phyloP scores from a whole-genome alignment of 2,113 vertebrate genomes.

The Callionymus lyra region DNA sequence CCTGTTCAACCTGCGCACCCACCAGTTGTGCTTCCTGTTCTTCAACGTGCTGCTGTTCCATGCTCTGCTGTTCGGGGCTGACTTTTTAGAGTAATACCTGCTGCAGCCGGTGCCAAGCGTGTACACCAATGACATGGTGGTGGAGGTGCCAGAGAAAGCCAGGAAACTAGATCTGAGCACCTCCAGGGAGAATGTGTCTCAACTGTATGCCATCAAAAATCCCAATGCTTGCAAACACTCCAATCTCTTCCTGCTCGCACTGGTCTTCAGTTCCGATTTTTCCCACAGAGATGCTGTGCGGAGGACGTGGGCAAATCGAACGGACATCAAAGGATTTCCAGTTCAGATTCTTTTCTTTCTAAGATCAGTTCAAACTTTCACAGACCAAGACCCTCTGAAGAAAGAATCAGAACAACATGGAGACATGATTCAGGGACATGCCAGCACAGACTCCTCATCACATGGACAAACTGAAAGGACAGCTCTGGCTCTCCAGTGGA shows the following conservation, averaged over 20 bases:
- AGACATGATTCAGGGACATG: slow-evolving; percentile 75
- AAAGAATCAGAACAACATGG: slow-evolving; percentile 63
- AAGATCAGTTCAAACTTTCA: slow-evolving; percentile 56
- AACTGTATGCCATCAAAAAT: slow-evolving; percentile 50
- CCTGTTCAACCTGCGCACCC: slow-evolving; percentile 76
- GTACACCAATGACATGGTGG: slow-evolving; percentile 66
- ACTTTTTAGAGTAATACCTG: slow-evolving; percentile 86
- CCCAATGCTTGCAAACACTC: slow-evolving; percentile 52
- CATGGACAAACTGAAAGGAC: slow-evolving; percentile 64
- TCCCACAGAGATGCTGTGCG: slow-evolving; percentile 69
- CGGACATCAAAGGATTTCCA: slow-evolving; percentile 43
- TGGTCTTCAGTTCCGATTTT: slow-evolving; percentile 72
- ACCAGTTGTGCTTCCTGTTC: slow-evolving; percentile 89
- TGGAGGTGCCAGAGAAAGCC: slow-evolving; percentile 74
- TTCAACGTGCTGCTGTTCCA: slow-evolving; percentile 84
- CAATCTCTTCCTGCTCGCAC: slow-evolving; percentile 75
- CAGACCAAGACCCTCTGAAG: slow-evolving; percentile 54
- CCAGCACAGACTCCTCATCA: slow-evolving; percentile 56
- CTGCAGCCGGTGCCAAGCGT: slow-evolving; percentile 68
- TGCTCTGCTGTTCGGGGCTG: slow-evolving; percentile 79
- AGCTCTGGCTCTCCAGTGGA: slow-evolving; percentile 71
- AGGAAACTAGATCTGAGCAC: slow-evolving; percentile 68
- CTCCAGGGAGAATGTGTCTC: slow-evolving; percentile 67
- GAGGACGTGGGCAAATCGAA: slow-evolving; percentile 78
- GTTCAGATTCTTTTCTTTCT: slow-evolving; percentile 73